A percentile compares a stretch with the other conserved stretches of the same genome.
Conservation (phyloP, 2,797 vertebrate genomes). For the Furcifer pardalis region DNA sequence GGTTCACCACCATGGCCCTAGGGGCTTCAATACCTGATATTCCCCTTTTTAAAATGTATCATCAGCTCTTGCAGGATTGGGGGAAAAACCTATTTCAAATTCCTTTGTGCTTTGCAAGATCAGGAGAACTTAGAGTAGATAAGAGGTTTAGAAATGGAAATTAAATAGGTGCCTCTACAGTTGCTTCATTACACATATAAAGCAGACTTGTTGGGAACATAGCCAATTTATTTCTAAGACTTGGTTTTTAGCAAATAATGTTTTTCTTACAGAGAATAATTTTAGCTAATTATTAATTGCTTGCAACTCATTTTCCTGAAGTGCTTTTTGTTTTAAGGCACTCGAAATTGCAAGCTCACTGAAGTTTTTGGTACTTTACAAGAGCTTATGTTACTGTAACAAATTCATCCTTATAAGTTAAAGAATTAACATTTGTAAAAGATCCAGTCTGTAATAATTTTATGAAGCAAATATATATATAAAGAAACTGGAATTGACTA, state of each 20-base stretch:
- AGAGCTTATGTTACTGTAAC: too few relatives aligned
- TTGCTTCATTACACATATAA: neutral
- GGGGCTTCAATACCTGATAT: neutral
- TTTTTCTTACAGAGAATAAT: neutral
- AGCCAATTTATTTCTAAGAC: slow-evolving; percentile 1
- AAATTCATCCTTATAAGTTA: neutral
- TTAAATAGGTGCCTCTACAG: neutral
- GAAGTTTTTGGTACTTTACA: neutral
- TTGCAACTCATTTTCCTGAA: neutral
- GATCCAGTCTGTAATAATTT: neutral
- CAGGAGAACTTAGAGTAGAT: neutral
- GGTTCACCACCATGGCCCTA: too few relatives aligned
- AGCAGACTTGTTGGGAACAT: neutral
- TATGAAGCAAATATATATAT: too few relatives aligned
- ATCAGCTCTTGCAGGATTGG: neutral
- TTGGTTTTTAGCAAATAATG: neutral
- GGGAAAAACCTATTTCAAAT: neutral
- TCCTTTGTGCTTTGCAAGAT: neutral
- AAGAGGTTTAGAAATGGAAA: neutral
- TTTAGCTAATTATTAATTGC: neutral
- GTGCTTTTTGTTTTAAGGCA: neutral
- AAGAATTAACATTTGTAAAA: neutral
- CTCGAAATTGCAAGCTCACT: neutral
- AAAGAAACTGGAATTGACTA: neutral
- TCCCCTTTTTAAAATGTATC: neutral